Conservation (phyloP, 2,888 invertebrate species). For the Hydropsyche betteni region DNA sequence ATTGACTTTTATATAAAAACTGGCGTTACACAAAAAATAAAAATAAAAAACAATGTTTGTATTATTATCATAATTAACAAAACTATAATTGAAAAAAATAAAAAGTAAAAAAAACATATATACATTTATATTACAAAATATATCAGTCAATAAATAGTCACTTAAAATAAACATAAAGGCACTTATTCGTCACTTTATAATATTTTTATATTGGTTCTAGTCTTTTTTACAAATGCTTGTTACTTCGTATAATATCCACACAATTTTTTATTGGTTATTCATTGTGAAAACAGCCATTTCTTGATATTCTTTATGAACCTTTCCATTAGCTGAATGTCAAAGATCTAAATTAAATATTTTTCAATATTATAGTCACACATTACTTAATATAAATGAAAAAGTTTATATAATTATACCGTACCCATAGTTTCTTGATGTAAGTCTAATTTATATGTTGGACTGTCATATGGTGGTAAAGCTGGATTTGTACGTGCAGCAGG, state of each 20-base stretch:
- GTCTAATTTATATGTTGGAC: slow-evolving; percentile 93
- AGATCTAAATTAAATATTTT: slow-evolving; percentile 40
- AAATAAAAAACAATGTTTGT: too few species aligned
- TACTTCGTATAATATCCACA: not conserved
- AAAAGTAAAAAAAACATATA: not conserved
- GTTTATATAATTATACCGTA: slow-evolving; percentile 58
- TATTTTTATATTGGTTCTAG: not conserved
- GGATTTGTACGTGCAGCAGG: slow-evolving; percentile 80
- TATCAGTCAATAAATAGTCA: slow-evolving; percentile 26
- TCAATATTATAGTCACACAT: not conserved
- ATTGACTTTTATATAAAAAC: too few species aligned
- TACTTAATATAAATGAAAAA: not conserved
- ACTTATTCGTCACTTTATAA: slow-evolving; percentile 6
- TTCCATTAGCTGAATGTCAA: slow-evolving; percentile 46
- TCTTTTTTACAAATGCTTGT: not conserved
- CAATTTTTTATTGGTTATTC: slow-evolving; percentile 36
- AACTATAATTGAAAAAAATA: not conserved
- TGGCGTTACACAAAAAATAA: too few species aligned
- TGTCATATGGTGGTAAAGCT: slow-evolving; percentile 84
- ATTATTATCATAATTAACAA: not conserved
- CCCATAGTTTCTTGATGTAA: slow-evolving; percentile 93
- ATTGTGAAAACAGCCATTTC: slow-evolving; percentile 48
- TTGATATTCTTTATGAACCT: slow-evolving; percentile 42
- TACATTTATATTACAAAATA: slow-evolving; percentile 14
- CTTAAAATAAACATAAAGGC: slow-evolving; percentile 21